phyloP scores from a whole-genome alignment of 2,113 vertebrate species.

The Oryzias celebensis region DNA sequence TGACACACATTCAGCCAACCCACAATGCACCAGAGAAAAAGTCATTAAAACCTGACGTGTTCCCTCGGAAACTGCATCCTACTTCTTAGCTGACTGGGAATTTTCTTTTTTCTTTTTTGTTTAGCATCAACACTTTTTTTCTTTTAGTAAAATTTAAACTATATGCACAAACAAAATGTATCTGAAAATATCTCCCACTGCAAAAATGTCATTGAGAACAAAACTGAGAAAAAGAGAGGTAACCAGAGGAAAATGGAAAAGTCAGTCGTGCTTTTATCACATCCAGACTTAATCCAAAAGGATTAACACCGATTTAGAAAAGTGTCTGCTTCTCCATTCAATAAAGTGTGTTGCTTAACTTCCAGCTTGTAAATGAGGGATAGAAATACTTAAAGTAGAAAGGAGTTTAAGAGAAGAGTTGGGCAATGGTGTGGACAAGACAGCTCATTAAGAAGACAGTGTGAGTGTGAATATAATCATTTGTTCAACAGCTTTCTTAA shows the following conservation, averaged over 20 bases:
- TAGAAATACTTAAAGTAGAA: slow-evolving; percentile 10
- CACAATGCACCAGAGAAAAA: slow-evolving; percentile 41
- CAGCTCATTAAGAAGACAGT: slow-evolving; percentile 19
- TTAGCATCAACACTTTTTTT: slow-evolving; percentile 11
- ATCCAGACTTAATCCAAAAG: slow-evolving; percentile 29
- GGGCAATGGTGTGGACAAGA: slow-evolving; percentile 1
- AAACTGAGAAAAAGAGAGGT: background rate
- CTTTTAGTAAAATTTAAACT: slow-evolving; percentile 22
- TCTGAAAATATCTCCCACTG: background rate
- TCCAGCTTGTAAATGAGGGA: slow-evolving; percentile 45
- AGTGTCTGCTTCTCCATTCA: slow-evolving; percentile 31
- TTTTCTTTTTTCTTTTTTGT: slow-evolving; percentile 13
- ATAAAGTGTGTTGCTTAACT: slow-evolving; percentile 29
- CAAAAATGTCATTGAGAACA: slow-evolving; percentile 3
- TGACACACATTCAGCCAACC: slow-evolving; percentile 41
- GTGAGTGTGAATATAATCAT: background rate
- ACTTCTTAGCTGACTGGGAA: slow-evolving; percentile 13
- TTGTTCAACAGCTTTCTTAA: background rate
- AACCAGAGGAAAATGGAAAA: slow-evolving; percentile 2
- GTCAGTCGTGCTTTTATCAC: slow-evolving; percentile 12
- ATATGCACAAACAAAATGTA: background rate
- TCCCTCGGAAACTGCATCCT: slow-evolving; percentile 58
- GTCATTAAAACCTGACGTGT: slow-evolving; percentile 46
- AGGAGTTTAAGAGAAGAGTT: slow-evolving; percentile 2
- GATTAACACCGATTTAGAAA: slow-evolving; percentile 39